Conservation (phyloP, 2,797 vertebrate genomes). For the Microctenopoma steveboyesi region DNA sequence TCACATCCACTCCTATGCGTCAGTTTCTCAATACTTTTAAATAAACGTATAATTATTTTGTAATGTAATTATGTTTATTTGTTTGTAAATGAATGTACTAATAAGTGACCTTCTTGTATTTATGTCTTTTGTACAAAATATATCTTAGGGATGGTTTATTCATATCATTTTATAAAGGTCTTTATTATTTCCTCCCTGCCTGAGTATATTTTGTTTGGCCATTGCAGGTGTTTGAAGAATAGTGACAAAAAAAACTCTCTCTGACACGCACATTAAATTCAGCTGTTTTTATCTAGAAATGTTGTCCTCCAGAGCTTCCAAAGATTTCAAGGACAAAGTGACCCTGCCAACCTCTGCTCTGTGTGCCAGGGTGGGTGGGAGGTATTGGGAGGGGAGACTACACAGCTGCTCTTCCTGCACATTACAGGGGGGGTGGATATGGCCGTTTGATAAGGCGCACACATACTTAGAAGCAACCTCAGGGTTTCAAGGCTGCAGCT, state of each 20-base stretch:
- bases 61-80: conserved; percentile 21
- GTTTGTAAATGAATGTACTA: conserved; percentile 23
- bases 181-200: conserved; percentile 5
- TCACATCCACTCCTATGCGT: conserved; percentile 20
- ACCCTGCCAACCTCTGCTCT: conserved; percentile 66
- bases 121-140: conserved; percentile 21
- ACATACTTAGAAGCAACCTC: conserved; percentile 39
- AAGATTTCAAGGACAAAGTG: conserved; percentile 78
- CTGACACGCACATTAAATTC: conserved; percentile 11
- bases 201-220: conserved; percentile 19
- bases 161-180: conserved; percentile 32
- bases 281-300: conserved; percentile 51
- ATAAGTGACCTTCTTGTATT: conserved; percentile 2
- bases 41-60: conserved; percentile 27
- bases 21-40: conserved; percentile 11
- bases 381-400: conserved; percentile 44
- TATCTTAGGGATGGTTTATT: conserved; percentile 18
- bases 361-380: conserved; percentile 51
- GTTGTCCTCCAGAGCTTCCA: conserved; percentile 71
- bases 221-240: neutral
- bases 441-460: conserved; percentile 51
- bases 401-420: conserved; percentile 71
- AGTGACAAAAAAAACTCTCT: neutral
- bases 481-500: conserved; percentile 79
- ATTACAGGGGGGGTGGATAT: conserved; percentile 60